Evolutionary conservation across 92 coral and sea anemone genomes (phyloP).

Genomic region (Epizoanthus stellaris): DNA sequence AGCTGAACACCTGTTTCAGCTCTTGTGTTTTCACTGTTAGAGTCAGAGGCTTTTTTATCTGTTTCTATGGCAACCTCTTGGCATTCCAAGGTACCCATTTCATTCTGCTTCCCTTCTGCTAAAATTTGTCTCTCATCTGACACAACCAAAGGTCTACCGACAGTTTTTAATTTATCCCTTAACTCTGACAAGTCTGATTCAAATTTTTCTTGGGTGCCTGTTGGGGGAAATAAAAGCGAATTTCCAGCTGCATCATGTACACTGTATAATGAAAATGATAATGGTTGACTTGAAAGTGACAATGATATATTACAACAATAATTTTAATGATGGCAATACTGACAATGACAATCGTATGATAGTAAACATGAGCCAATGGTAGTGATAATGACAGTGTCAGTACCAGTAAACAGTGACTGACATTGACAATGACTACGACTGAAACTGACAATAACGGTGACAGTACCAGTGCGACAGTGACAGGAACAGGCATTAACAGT

Average conservation of each 20-base stretch:
- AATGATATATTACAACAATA: neutral
- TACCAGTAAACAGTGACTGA: too few species aligned
- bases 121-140: neutral
- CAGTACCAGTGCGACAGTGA: neutral
- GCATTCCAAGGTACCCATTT: neutral
- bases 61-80: neutral
- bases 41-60: neutral
- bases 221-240: neutral
- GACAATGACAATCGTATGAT: neutral
- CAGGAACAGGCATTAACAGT: neutral
- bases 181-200: slow-evolving; percentile 66
- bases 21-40: neutral
- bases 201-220: slow-evolving; percentile 77
- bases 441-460: neutral
- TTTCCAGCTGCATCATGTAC: neutral
- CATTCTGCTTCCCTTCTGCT: neutral
- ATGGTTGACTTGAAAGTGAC: neutral
- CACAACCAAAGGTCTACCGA: slow-evolving; percentile 33
- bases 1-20: slow-evolving; percentile 1
- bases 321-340: neutral
- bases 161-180: slow-evolving; percentile 52
- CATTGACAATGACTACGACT: neutral
- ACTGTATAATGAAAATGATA: neutral
- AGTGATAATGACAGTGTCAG: neutral
- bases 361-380: neutral